phyloP scores from a whole-genome alignment of 1,140 invertebrate species.

The Hylyphantes graminicola region DNA sequence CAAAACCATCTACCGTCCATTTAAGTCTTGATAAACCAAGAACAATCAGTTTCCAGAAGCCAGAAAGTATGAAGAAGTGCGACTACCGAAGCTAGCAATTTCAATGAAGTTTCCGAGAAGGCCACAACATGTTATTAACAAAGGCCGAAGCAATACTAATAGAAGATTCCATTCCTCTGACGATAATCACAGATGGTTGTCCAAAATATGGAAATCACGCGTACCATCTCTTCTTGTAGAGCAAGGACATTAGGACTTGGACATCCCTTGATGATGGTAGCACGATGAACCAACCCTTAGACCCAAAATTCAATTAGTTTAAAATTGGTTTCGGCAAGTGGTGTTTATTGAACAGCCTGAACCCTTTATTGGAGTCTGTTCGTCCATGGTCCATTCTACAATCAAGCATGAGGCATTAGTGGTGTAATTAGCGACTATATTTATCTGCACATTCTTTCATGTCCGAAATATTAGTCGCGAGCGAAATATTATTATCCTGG shows the following conservation, averaged over 20 bases:
- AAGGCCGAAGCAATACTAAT: conserved; percentile 19
- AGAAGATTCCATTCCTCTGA: conserved; percentile 38
- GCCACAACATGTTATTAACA: conserved; percentile 51
- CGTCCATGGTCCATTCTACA: conserved; percentile 19
- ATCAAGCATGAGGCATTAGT: conserved; percentile 32
- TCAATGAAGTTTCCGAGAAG: conserved; percentile 9
- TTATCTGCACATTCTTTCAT: conserved; percentile 33
- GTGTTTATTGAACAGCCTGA: conserved; percentile 34
- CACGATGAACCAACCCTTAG: conserved; percentile 7
- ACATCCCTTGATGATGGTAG: conserved; percentile 22
- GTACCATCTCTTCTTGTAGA: conserved; percentile 1
- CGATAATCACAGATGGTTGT: conserved; percentile 46
- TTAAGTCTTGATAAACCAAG: no score
- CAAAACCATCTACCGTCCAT: no score
- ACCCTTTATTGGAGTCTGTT: conserved; percentile 31
- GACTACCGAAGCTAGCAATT: conserved; percentile 29
- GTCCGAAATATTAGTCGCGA: conserved; percentile 15
- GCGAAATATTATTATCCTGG: conserved; percentile 32
- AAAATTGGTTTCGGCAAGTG: conserved; percentile 39
- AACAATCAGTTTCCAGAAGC: no score
- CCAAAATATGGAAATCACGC: conserved; percentile 42
- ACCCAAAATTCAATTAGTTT: conserved; percentile 35
- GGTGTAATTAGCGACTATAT: conserved; percentile 28
- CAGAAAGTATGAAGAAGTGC: conserved; percentile 16
- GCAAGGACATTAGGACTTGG: conserved; percentile 24